These are phyloP conservation scores for Perca schrenkii DNA, from an alignment of 2,113 vertebrate species.

Conservation along the genomic window DNA sequence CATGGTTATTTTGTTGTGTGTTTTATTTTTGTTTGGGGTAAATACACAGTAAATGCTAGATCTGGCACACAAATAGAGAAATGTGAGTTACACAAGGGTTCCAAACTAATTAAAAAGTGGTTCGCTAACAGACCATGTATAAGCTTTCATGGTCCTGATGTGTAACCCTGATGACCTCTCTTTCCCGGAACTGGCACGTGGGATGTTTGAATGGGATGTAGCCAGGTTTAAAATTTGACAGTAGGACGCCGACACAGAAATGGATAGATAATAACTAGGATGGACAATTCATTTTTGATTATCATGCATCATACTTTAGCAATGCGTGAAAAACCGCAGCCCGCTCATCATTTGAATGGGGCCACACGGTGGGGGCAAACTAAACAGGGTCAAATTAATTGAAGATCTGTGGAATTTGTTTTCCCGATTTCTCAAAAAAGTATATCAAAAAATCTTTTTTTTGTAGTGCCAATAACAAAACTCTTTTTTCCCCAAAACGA, in stretches of 20 bases:
- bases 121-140: conserved; percentile 33
- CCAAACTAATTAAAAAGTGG: conserved; percentile 21
- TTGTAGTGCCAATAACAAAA: background rate
- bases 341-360: too few relatives aligned
- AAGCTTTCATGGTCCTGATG: conserved; percentile 45
- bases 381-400: too few relatives aligned
- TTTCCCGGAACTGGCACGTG: conserved; percentile 1
- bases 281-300: conserved; percentile 4
- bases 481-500: background rate
- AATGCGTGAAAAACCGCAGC: too few relatives aligned
- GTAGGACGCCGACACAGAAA: background rate
- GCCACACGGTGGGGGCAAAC: too few relatives aligned
- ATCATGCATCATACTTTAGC: background rate
- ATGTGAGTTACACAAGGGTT: background rate
- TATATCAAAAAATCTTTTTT: background rate
- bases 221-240: conserved; percentile 14
- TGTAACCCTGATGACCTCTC: conserved; percentile 16
- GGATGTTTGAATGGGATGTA: conserved; percentile 3
- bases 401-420: too few relatives aligned
- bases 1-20: conserved; percentile 38
- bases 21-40: conserved; percentile 42
- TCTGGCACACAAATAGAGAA: conserved; percentile 17
- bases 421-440: too few relatives aligned
- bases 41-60: conserved; percentile 37
- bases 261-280: conserved; percentile 3